Percentiles rank a stretch among this genome's conserved stretches.
Conservation (phyloP, 64 coral and sea anemone genomes). For the Astreopora myriophthalma region DNA sequence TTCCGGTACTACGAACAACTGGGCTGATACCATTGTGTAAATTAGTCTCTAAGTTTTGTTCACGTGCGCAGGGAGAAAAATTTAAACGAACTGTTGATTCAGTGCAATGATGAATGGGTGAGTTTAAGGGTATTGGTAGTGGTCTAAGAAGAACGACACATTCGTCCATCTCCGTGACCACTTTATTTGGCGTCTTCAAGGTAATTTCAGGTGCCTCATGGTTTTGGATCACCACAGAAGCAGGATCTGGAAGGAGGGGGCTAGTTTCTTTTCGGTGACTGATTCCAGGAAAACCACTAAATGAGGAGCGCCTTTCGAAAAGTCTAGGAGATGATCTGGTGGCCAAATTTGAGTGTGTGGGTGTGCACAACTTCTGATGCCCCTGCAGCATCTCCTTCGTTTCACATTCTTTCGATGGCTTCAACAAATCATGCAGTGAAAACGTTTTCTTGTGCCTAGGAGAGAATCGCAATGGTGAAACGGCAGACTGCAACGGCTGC, state of each 20-base stretch:
- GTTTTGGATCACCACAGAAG: not conserved
- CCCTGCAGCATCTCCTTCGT: not conserved
- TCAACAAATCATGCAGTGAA: slow-evolving; percentile 73
- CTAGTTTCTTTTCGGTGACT: not conserved
- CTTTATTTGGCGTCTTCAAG: not conserved
- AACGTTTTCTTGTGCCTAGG: slow-evolving; percentile 72
- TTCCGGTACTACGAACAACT: not conserved
- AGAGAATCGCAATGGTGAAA: slow-evolving; percentile 80
- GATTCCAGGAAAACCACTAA: slow-evolving; percentile 75
- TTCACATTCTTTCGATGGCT: slow-evolving; percentile 33
- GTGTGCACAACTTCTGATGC: not conserved
- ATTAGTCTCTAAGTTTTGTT: not conserved
- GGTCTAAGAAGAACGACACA: not conserved
- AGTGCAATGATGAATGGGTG: not conserved
- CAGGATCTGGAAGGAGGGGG: not conserved
- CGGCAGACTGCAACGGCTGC: too few relatives aligned
- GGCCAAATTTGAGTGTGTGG: not conserved
- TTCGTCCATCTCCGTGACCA: not conserved
- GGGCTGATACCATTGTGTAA: too few relatives aligned
- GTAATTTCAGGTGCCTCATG: not conserved
- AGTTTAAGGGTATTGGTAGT: not conserved
- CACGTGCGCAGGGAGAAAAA: not conserved
- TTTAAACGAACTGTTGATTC: not conserved
- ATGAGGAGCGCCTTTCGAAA: slow-evolving; percentile 79
- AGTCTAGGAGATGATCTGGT: slow-evolving; percentile 80